Evolutionary conservation across 2,113 vertebrate species (phyloP).

Genomic region (Synchiropus splendidus): DNA sequence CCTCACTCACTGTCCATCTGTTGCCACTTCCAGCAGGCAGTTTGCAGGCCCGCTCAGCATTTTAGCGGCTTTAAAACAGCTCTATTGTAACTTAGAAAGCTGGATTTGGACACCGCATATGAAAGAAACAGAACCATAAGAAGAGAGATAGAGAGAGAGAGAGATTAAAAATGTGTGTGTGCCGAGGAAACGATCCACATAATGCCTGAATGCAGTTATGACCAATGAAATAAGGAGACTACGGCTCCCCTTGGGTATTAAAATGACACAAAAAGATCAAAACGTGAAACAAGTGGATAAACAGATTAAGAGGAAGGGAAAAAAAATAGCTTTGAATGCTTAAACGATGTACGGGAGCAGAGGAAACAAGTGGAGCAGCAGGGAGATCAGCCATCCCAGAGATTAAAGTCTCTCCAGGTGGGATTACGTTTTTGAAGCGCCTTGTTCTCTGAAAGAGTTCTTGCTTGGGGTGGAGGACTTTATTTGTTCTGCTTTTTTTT

Average conservation of each 20-base stretch:
- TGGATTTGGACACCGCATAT: constrained; percentile 33
- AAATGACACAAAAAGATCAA: constrained; percentile 24
- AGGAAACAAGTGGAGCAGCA: constrained; percentile 26
- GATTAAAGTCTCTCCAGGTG: constrained; percentile 44
- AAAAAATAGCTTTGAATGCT: constrained; percentile 28
- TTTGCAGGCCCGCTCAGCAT: constrained; percentile 37
- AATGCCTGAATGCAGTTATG: constrained; percentile 18
- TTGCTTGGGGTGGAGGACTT: constrained; percentile 4
- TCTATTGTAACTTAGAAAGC: constrained; percentile 38
- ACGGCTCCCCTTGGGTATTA: constrained; percentile 23
- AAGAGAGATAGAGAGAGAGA: constrained; percentile 4
- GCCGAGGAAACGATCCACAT: constrained; percentile 17
- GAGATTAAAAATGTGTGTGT: constrained; percentile 1
- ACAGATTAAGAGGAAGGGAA: constrained; percentile 35
- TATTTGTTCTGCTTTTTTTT: constrained; percentile 6
- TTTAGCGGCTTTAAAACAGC: constrained; percentile 33
- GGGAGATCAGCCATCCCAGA: constrained; percentile 24
- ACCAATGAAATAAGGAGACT: constrained; percentile 10
- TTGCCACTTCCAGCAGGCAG: constrained; percentile 32
- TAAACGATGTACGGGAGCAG: constrained; percentile 16
- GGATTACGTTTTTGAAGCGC: constrained; percentile 28
- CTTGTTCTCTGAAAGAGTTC: constrained; percentile 23
- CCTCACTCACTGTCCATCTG: constrained; percentile 29
- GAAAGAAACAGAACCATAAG: constrained; percentile 1
- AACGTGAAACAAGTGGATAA: constrained; percentile 38